A percentile compares a stretch with the other conserved stretches of the same genome.
phyloP scores from a whole-genome alignment of 1,140 invertebrate genomes.

The Drosophila ercepeae region DNA sequence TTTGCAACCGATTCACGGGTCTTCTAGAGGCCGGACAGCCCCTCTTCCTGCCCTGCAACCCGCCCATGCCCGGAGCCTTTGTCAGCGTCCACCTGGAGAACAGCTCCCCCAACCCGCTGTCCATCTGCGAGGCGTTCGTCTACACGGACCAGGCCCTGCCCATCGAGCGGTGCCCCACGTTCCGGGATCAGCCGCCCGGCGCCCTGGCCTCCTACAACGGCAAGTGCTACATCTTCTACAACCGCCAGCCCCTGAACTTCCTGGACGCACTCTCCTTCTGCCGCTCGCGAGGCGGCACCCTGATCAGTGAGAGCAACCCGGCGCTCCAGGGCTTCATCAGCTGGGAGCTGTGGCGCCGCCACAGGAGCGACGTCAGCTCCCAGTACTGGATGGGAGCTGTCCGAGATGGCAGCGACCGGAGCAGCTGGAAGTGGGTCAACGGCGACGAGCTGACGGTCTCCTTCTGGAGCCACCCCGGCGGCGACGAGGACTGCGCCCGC shows the following conservation, averaged over 20 bases:
- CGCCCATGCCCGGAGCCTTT: conserved; percentile 97
- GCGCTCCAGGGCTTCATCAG: conserved; percentile 96
- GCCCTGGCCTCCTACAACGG: conserved; percentile 97
- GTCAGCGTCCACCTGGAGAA: conserved; percentile 95
- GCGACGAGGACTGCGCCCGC: conserved; percentile 93
- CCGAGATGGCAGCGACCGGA: conserved; percentile 90
- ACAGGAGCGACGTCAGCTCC: conserved; percentile 94
- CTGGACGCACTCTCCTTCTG: conserved; percentile 93
- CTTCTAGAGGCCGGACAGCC: conserved; percentile 95
- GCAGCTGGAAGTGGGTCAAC: conserved; percentile 95
- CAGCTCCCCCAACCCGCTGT: conserved; percentile 88
- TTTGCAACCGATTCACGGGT: conserved; percentile 95
- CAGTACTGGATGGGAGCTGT: conserved; percentile 98
- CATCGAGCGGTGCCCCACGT: conserved; percentile 96
- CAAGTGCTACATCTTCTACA: conserved; percentile 98
- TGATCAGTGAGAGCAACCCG: conserved; percentile 97
- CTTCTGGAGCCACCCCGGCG: conserved; percentile 95
- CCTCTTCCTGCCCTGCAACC: conserved; percentile 95
- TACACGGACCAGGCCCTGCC: conserved; percentile 97
- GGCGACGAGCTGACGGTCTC: conserved; percentile 95
- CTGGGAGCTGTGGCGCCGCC: conserved; percentile 96
- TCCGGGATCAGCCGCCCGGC: conserved; percentile 95
- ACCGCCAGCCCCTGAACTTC: conserved; percentile 92
- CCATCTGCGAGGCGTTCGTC: conserved; percentile 97
- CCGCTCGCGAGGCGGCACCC: conserved; percentile 90